Conservation (phyloP, 2,113 vertebrate species). For the Diadophis punctatus region DNA sequence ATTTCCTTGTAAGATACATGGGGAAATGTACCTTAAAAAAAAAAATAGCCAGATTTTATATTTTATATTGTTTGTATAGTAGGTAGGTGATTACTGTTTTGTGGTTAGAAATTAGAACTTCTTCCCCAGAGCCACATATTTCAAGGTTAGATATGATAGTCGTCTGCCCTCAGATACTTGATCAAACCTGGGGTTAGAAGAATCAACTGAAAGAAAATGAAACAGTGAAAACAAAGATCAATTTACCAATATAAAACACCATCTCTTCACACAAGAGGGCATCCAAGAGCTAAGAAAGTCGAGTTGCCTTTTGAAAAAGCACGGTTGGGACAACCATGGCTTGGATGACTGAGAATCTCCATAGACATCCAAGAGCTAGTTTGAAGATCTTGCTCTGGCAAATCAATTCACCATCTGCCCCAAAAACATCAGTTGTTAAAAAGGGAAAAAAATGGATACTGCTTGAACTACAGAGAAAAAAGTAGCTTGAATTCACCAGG, state of each 20-base stretch:
- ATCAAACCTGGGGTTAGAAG: neutral
- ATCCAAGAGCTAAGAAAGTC: neutral
- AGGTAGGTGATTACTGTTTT: neutral
- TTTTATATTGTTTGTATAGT: neutral
- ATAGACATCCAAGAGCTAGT: neutral
- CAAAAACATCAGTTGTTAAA: neutral
- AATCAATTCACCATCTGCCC: neutral
- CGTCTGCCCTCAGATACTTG: neutral
- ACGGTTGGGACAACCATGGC: neutral
- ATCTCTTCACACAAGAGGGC: slow-evolving; percentile 13
- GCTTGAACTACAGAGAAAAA: neutral
- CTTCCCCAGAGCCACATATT: neutral
- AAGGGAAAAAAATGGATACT: neutral
- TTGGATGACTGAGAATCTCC: neutral
- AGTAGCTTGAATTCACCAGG: neutral
- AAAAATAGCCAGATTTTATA: neutral
- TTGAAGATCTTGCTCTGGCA: neutral
- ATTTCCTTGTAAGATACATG: too few relatives aligned
- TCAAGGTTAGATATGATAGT: neutral
- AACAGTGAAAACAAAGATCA: neutral
- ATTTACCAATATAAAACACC: neutral
- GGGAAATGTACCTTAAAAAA: neutral
- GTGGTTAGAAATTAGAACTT: too few relatives aligned
- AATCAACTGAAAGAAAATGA: neutral
- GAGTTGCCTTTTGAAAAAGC: neutral